These are phyloP conservation scores for Tyto alba DNA, from an alignment of 2,113 vertebrate genomes.

Conservation along the genomic window DNA sequence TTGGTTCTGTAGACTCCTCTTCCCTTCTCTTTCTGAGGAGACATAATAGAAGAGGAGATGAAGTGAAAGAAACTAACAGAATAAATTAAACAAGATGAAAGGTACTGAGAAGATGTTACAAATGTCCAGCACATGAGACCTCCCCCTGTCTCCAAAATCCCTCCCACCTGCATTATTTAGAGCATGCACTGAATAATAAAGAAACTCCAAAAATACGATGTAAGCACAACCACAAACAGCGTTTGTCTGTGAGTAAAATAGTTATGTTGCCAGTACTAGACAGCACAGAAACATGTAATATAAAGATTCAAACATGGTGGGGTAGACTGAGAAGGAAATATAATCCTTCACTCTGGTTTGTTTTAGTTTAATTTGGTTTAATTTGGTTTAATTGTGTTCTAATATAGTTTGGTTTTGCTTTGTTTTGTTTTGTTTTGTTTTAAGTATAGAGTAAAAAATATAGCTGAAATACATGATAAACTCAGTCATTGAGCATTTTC, in stretches of 20 bases:
- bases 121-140: neutral
- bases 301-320: neutral
- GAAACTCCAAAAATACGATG: neutral
- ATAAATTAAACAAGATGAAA: neutral
- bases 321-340: neutral
- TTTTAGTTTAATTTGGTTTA: neutral
- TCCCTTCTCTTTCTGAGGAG: neutral
- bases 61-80: neutral
- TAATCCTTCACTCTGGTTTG: neutral
- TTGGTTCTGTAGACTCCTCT: neutral
- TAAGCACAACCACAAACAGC: neutral
- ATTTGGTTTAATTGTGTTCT: neutral
- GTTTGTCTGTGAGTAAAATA: neutral
- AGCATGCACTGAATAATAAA: neutral
- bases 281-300: neutral
- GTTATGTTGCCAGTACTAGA: neutral
- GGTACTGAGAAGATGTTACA: neutral
- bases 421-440: no score
- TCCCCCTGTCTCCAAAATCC: neutral
- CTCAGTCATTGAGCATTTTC: neutral
- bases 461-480: slow-evolving; percentile 13
- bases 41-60: neutral
- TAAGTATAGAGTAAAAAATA: neutral
- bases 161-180: neutral
- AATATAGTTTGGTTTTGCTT: no score